Evolutionary conservation across 2,888 invertebrate genomes (phyloP), one percentile per base, ranked within the genome.

Genomic region (Apamea epomidion): DNA sequence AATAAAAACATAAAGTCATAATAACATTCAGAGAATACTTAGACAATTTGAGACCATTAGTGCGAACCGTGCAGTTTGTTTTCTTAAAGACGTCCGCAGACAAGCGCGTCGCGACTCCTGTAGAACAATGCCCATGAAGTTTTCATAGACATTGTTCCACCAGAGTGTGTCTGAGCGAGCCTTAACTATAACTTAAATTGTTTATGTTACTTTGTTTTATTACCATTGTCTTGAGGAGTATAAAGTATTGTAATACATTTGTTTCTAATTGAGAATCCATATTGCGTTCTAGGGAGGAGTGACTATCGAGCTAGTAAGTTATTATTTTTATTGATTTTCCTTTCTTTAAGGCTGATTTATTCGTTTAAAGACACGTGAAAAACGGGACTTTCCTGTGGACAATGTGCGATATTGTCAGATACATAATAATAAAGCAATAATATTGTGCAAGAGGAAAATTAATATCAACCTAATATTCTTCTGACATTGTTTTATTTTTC

Each of bases 141-240:
- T 32, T 25, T 51, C 48, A 51, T 48, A 8, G 25, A n/a, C 6
- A 54, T 18, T n/a, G 12, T 37, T 54, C 6, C 25, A 37, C 10
- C 16, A 10, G 32, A 32, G 10, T 25, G 3, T n/a, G 37, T 18
- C 54, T 54, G 54, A 3, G n/a, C 6, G 18, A 54, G 10, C 12
- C n/a, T 37, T 62, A 73, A 80, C 76, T 84, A 80, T 71, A 81
- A 68, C 65, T 81, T 67, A 81, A 76, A 76, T 76, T 85, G 76
- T 85, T 71, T 74, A 85, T 74, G 70, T 62, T 65, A 74, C 67
- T 85, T 71, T 64, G 76, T 62, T 51, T 81, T 16, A 74, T 65
- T 67, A 54, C 21, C 37, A 76, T 80, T 74, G 73, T 73, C 51
- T 58, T 60, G 14, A 48, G 1, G 12, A 42, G 18, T 45, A 29